phyloP scores from a whole-genome alignment of 1,140 invertebrate genomes.

The Himalopsyche phryganea region DNA sequence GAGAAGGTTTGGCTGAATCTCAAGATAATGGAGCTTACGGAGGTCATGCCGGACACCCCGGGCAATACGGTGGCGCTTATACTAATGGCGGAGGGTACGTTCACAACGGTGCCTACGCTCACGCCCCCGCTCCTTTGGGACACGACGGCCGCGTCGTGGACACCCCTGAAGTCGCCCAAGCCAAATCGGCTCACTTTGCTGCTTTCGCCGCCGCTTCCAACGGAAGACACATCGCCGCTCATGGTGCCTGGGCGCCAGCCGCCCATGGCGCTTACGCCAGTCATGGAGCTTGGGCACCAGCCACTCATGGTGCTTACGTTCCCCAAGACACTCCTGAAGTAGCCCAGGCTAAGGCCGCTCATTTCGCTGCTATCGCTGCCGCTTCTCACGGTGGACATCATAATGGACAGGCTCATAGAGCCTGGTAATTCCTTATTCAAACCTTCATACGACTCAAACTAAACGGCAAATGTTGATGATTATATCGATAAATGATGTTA shows the following conservation, averaged over 20 bases:
- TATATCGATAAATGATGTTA: no score
- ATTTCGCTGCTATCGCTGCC: constrained; percentile 36
- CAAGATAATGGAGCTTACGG: constrained; percentile 5
- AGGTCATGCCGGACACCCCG: not conserved
- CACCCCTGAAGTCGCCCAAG: constrained; percentile 48
- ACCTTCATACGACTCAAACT: no score
- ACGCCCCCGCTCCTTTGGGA: constrained; percentile 36
- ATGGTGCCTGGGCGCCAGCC: constrained; percentile 19
- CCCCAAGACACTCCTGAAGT: constrained; percentile 52
- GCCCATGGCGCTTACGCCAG: constrained; percentile 10
- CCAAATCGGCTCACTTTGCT: constrained; percentile 42
- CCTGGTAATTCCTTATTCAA: no score
- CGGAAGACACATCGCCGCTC: constrained; percentile 6
- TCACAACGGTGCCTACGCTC: no score
- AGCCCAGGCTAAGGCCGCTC: constrained; percentile 48
- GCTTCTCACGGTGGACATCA: constrained; percentile 33
- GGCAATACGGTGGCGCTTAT: not conserved
- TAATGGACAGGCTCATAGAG: no score
- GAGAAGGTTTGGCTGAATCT: constrained; percentile 16
- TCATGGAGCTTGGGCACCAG: constrained; percentile 15
- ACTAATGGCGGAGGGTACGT: not conserved
- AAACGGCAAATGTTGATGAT: no score
- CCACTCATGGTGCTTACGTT: constrained; percentile 10
- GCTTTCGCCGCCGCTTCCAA: constrained; percentile 30
- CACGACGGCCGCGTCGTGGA: constrained; percentile 41